These are phyloP conservation scores for Phyllostomus hastatus DNA, from an alignment of 2,113 vertebrate species.

Conservation along the genomic window DNA sequence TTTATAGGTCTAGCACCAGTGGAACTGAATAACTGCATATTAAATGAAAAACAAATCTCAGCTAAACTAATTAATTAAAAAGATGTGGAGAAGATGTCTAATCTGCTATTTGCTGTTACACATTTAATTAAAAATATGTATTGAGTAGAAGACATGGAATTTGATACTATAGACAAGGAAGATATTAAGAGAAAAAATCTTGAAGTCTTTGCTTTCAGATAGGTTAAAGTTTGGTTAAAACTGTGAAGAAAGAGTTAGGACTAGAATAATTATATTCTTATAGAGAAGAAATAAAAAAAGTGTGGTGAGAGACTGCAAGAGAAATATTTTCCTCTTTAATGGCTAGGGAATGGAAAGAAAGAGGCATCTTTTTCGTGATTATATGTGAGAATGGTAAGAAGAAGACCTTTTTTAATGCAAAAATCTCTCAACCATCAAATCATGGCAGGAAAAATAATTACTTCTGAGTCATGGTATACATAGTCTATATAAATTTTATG, in stretches of 20 bases:
- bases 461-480: neutral
- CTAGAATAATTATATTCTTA: neutral
- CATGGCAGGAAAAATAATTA: neutral
- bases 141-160: neutral
- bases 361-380: neutral
- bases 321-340: neutral
- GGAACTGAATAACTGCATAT: neutral
- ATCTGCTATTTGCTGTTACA: neutral
- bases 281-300: neutral
- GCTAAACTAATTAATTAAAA: neutral
- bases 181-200: neutral
- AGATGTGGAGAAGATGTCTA: neutral
- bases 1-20: neutral
- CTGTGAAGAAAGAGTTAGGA: neutral
- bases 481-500: neutral
- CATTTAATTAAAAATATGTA: constrained; percentile 11
- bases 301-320: neutral
- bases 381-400: neutral
- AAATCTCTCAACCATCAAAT: neutral
- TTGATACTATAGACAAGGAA: neutral
- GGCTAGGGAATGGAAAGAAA: neutral
- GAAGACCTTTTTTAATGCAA: neutral
- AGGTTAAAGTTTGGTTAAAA: neutral
- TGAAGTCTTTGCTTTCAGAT: neutral
- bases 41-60: neutral